Base-by-base conservation (phyloP, 2,797 vertebrate species). In the Sorex maritimensis region DNA sequence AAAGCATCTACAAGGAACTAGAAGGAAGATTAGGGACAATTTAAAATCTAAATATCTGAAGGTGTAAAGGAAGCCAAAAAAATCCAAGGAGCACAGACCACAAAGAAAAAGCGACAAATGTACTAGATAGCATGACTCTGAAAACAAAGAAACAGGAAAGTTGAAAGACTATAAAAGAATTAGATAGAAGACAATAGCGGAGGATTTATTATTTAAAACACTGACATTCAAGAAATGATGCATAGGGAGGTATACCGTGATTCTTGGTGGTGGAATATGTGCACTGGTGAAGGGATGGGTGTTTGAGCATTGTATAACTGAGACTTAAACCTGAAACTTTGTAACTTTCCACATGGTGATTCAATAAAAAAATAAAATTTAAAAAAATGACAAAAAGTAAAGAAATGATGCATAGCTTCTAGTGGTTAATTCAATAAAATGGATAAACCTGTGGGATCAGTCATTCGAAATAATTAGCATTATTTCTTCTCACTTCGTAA, bases 21-120 rank as follows among this genome's bases (percentile, higher is more conserved):
- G 30, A 44, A 78, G 72, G 58, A 85, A 85, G 8, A 11, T 17
- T 4, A 77, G 23, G 6, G 38, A 86, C 88, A 74, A 2, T 44
- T 38, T 82, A 61, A 83, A 89, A 80, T 38, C 12, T n/a, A 74
- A 82, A 44, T 55, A 69, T 79, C 13, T 86, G 44, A 88, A 79
- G 73, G 24, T 24, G 90, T n/a, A 75, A 38, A 38, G 81, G 81
- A 72, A 15, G 5, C 61, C 68, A 65, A 19, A 55, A 12, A 55
- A 55, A 55, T 14, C 13, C 9, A 55, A 5, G 15, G 24, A 19
- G 28, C 6, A 41, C 4, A 34, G 3, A 9, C 28, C 58, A 38
- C 2, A 28, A 80, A 75, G 77, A 17, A 65, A 63, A 81, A 71
- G 41, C 2, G n/a, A 77, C 28, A 83, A 67, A 82, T 44, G 26